Base-by-base conservation (phyloP, 2,113 vertebrate genomes). In the Synchiropus splendidus region DNA sequence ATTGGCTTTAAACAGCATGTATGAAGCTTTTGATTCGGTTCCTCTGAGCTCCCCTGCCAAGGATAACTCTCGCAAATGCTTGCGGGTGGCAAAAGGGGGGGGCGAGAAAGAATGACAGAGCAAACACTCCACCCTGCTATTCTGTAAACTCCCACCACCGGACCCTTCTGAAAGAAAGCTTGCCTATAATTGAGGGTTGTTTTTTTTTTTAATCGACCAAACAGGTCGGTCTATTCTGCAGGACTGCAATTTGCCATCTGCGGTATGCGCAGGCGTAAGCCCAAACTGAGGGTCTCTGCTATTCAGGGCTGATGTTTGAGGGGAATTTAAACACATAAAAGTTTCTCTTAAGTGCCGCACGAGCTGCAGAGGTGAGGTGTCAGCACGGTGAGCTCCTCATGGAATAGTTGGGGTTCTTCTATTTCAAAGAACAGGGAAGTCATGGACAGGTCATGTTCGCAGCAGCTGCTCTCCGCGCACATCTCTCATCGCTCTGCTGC, bases 101-200 rank as follows among this genome's bases (percentile, higher is more conserved):
- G 58, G 58, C 16, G 38, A 57, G 62, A 48, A 58, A 59, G 48
- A 61, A 46, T 70, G 65, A 69, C 55, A 70, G 64, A 73, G 52
- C 58, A 58, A 71, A 76, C 49, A 54, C 81, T 79, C 76, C 76
- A 82, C 82, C 80, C 81, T 77, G 69, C 67, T 54, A 72, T 74
- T 71, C 55, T 12, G 61, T 42, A 45, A 34, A 11, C 31, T 58
- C 54, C 50, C 42, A 34, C 64, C 58, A 72, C 64, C 64, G 54
- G 61, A 58, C 57, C 65, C 74, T 68, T 57, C 18, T 14, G 67
- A 73, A 71, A 69, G 36, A 55, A 66, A 57, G 58, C 68, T 67
- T 76, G 78, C 74, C 80, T 82, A 47, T 83, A 85, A 82, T 85
- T 83, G 62, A 75, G n/a, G 65, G 8, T n/a, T 27, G 65, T 18